A percentile compares a stretch with the other conserved stretches of the same genome.
Evolutionary conservation across 2,797 vertebrate species (phyloP).

Genomic region (Tympanoctomys barrerae): DNA sequence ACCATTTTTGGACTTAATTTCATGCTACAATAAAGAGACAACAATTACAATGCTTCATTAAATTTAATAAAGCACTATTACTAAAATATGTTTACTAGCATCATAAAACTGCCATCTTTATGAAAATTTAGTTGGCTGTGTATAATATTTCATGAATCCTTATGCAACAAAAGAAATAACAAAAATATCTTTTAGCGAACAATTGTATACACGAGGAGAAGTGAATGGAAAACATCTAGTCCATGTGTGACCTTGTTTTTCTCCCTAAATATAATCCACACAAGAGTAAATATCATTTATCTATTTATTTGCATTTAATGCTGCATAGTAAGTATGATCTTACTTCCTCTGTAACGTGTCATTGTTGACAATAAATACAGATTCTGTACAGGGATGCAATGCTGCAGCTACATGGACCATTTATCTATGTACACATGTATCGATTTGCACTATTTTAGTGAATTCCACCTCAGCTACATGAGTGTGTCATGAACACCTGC

Average conservation of each 20-base stretch:
- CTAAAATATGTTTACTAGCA: slow-evolving; percentile 41
- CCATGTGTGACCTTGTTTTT: neutral
- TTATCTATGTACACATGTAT: neutral
- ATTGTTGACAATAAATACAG: slow-evolving; percentile 18
- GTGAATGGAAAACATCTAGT: neutral
- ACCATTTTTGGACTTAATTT: neutral
- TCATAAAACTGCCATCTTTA: neutral
- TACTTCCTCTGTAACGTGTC: neutral
- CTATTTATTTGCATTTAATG: neutral
- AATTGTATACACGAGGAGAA: slow-evolving; percentile 1
- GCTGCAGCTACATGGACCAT: neutral
- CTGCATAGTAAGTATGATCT: neutral
- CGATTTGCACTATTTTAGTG: neutral
- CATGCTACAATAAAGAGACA: neutral
- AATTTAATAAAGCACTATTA: slow-evolving; percentile 63
- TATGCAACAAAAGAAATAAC: slow-evolving; percentile 29
- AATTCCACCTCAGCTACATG: neutral
- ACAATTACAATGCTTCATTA: slow-evolving; percentile 30
- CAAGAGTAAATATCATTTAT: neutral
- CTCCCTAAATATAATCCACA: neutral
- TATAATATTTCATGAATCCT: slow-evolving; percentile 27
- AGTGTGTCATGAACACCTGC: neutral
- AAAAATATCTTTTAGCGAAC: slow-evolving; percentile 57
- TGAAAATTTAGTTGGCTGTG: slow-evolving; percentile 40
- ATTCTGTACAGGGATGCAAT: neutral